Conservation (phyloP, 2,888 invertebrate species). For the Sympetrum striolatum region DNA sequence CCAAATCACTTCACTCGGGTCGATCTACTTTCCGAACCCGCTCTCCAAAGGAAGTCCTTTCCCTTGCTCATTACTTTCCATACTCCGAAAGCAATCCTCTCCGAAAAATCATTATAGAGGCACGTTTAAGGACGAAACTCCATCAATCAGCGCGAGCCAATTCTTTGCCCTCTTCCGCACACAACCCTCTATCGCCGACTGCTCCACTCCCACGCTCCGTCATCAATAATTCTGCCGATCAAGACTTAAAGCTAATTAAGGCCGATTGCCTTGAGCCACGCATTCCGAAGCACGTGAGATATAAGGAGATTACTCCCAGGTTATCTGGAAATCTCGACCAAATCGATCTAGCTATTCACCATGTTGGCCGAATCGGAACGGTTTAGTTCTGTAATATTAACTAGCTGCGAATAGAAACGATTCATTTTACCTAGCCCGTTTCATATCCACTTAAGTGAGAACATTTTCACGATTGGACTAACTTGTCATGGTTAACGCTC, state of each 20-base stretch:
- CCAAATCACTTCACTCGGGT: background rate
- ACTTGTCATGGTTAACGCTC: no score
- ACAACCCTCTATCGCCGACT: no score
- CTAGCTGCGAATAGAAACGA: no score
- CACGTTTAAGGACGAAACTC: background rate
- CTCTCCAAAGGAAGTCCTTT: background rate
- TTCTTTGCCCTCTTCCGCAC: background rate
- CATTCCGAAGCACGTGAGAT: background rate
- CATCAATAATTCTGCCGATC: background rate
- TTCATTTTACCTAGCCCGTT: no score
- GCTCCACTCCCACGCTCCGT: background rate
- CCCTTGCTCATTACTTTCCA: background rate
- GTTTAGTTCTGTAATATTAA: no score
- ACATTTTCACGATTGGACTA: no score
- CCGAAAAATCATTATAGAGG: background rate
- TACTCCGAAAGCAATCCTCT: background rate
- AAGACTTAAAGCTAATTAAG: background rate
- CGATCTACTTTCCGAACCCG: background rate
- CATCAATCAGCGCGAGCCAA: background rate
- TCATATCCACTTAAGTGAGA: no score
- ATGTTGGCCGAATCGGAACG: no score
- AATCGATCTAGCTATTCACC: no score
- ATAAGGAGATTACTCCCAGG: no score
- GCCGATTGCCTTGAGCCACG: background rate
- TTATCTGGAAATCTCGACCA: no score